These are phyloP conservation scores for Ectemnius cavifrons DNA, from an alignment of 2,888 invertebrate genomes.

Conservation along the genomic window DNA sequence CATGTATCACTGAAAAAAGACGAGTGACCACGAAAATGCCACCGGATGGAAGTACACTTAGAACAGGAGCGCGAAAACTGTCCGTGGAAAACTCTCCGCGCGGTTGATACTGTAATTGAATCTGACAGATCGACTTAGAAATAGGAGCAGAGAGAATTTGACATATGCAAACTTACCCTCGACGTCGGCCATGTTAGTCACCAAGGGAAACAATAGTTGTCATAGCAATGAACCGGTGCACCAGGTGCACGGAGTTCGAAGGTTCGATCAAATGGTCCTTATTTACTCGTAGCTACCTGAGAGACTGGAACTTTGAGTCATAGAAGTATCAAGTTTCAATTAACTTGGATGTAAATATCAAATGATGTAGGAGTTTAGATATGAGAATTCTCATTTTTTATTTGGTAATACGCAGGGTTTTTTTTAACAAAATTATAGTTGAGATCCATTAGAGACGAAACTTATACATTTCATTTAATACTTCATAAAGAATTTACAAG, in stretches of 20 bases:
- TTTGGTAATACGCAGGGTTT: too few relatives aligned
- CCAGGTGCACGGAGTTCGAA: slow-evolving; percentile 12
- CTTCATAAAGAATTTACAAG: too few relatives aligned
- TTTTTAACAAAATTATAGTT: too few relatives aligned
- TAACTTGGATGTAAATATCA: too few relatives aligned
- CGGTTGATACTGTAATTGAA: slow-evolving; percentile 33
- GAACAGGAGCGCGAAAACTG: slow-evolving; percentile 11
- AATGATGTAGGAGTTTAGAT: too few relatives aligned
- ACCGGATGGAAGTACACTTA: slow-evolving; percentile 35
- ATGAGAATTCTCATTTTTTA: too few relatives aligned
- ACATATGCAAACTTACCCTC: slow-evolving; percentile 71
- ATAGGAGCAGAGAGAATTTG: slow-evolving; percentile 44
- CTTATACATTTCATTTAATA: too few relatives aligned
- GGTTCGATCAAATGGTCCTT: slow-evolving; percentile 23
- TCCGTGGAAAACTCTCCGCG: slow-evolving; percentile 32
- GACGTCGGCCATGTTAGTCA: slow-evolving; percentile 73
- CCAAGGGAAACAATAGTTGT: slow-evolving; percentile 65
- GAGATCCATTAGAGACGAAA: too few relatives aligned
- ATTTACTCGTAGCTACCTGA: background rate
- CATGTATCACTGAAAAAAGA: slow-evolving; percentile 55
- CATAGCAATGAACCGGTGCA: slow-evolving; percentile 61
- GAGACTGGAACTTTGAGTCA: slow-evolving; percentile 2
- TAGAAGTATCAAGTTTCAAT: too few relatives aligned
- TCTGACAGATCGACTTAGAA: slow-evolving; percentile 20
- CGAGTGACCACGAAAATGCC: slow-evolving; percentile 34